These are phyloP conservation scores for Microchirus variegatus DNA, from an alignment of 2,797 vertebrate genomes.

Conservation along the genomic window DNA sequence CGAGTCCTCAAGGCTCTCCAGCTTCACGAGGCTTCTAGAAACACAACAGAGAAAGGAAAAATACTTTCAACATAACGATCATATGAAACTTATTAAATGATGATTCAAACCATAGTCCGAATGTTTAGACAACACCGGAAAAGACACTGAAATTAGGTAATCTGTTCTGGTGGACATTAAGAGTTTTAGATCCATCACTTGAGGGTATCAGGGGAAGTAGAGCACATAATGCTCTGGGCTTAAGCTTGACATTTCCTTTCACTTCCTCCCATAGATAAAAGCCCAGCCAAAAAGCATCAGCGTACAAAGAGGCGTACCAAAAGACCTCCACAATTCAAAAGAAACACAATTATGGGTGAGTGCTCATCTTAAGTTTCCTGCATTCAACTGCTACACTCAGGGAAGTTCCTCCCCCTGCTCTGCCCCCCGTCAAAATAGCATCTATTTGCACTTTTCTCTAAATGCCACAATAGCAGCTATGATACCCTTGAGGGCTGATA, in stretches of 20 bases:
- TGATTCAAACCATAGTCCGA: background rate
- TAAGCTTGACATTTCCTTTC: constrained; percentile 65
- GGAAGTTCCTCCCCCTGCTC: background rate
- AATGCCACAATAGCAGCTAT: constrained; percentile 25
- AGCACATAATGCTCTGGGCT: constrained; percentile 54
- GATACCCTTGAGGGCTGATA: constrained; percentile 30
- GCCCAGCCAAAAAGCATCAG: constrained; percentile 28
- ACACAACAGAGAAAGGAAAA: background rate
- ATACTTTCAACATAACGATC: constrained; percentile 7
- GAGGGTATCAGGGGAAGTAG: constrained; percentile 53
- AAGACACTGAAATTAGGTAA: constrained; percentile 32
- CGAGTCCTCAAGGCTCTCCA: constrained; percentile 97
- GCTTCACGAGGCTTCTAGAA: constrained; percentile 91
- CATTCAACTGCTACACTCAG: constrained; percentile 15
- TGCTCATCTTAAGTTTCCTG: constrained; percentile 31
- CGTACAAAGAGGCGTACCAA: constrained; percentile 37
- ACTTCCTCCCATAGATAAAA: constrained; percentile 40
- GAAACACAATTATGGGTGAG: constrained; percentile 42
- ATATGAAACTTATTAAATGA: background rate
- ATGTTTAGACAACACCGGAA: constrained; percentile 12
- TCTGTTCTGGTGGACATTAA: constrained; percentile 46
- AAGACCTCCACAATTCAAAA: constrained; percentile 37
- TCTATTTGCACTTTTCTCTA: constrained; percentile 19
- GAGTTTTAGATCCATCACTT: constrained; percentile 47
- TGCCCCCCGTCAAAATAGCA: constrained; percentile 18